Conservation (phyloP, 2,113 vertebrate species). For the Todiramphus chloris region DNA sequence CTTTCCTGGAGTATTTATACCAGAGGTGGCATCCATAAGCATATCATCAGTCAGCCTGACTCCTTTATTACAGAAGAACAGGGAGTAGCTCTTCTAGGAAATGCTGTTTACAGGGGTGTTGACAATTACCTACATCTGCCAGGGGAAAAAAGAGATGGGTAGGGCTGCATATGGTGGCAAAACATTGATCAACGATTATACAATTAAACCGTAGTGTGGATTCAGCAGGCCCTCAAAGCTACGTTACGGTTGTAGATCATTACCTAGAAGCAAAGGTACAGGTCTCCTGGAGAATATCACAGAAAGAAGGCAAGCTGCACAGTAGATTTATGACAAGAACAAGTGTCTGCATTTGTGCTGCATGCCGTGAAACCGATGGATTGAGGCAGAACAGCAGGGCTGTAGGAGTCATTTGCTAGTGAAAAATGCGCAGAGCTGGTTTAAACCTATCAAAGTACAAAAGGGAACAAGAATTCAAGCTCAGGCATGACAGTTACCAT, state of each 20-base stretch:
- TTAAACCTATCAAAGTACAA: constrained; percentile 41
- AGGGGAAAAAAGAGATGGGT: neutral
- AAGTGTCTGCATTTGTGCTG: neutral
- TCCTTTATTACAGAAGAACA: neutral
- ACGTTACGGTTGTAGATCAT: neutral
- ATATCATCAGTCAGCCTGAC: neutral
- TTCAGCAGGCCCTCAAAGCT: neutral
- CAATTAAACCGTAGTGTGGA: neutral
- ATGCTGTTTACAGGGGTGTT: neutral
- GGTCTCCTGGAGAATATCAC: neutral
- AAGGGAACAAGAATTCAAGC: constrained; percentile 21
- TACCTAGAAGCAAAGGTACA: neutral
- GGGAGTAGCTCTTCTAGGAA: neutral
- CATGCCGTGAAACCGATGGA: neutral
- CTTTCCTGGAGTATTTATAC: neutral
- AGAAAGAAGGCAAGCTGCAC: neutral
- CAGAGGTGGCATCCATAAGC: neutral
- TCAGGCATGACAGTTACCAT: constrained; percentile 16
- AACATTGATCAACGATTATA: neutral
- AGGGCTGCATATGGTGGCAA: neutral
- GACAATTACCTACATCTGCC: neutral
- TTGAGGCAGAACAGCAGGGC: neutral
- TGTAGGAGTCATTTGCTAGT: constrained; percentile 34
- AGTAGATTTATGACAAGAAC: constrained; percentile 27
- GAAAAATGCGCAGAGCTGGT: constrained; percentile 21